Evolutionary conservation across 2,113 vertebrate species (phyloP), one percentile per base, ranked within the genome.

Genomic region (Xenopus tropicalis): DNA sequence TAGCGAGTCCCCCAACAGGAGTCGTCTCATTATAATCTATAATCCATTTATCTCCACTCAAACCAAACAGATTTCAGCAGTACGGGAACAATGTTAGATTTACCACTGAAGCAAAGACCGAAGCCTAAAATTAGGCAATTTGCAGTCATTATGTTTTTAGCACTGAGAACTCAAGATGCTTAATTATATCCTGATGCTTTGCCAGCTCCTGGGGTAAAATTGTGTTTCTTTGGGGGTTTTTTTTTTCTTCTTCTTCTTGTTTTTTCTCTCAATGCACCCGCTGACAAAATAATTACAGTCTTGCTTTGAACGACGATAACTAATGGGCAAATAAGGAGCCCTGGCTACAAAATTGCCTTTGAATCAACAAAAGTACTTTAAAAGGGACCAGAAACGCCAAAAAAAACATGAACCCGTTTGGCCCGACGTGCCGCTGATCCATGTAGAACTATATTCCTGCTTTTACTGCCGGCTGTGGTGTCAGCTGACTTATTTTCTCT

Each of bases 81-180:
- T n/a, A 10, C 19, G 16, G n/a, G 16, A 17, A 54, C 16, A n/a
- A 54, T 54, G 46, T 17, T 17, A 48, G 16, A 48, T 48, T 17
- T 17, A 14, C 11, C 46, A 14, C 52, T 17, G 16, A 48, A 48
- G 46, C 52, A 54, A 54, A n/a, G 19, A 54, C 16, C 19, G 19
- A 54, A 54, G 52, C 52, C 19, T 17, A 54, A 54, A 71, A 63
- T 71, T 37, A 48, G 63, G 70, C 70, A 63, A 71, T 71, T 71
- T 71, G n/a, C 61, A 63, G 51, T 61, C 70, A 63, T 71, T 71
- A 71, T 64, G 51, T 54, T 61, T 37, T 64, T 14, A 37, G 59
- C 17, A 42, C 70, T 52, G 44, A 29, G 20, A 19, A 17, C 21
- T 63, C 25, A 54, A 63, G 61, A 54, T 63, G 62, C 23, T 20